phyloP scores from a whole-genome alignment of 2,113 vertebrate genomes.

The Gymnogyps californianus region DNA sequence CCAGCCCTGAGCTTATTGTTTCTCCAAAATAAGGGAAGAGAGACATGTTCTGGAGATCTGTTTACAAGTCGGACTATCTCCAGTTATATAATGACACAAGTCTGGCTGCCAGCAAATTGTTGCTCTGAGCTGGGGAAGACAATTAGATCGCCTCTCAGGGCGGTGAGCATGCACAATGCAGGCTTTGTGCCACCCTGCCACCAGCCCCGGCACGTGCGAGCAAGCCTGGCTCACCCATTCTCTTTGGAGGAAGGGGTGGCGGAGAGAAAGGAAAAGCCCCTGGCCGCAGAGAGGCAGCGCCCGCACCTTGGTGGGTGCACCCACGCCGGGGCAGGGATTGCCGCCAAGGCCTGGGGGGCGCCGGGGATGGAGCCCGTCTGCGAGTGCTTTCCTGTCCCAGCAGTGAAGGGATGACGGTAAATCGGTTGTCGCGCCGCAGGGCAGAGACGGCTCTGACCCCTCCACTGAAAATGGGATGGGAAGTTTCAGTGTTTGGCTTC shows the following conservation, averaged over 20 bases:
- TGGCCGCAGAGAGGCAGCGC: rapidly evolving
- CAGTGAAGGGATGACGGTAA: background rate
- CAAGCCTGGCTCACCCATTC: background rate
- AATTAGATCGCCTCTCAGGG: constrained; percentile 56
- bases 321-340: background rate
- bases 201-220: background rate
- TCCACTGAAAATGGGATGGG: constrained; percentile 4
- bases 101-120: constrained; percentile 62
- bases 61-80: constrained; percentile 56
- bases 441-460: constrained; percentile 14
- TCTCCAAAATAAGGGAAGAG: constrained; percentile 38
- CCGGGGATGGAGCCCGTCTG: background rate
- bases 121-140: constrained; percentile 35
- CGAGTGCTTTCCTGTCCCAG: background rate
- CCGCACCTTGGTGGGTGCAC: background rate
- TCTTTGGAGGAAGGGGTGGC: background rate
- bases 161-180: constrained; percentile 40
- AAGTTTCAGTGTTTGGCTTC: constrained; percentile 23
- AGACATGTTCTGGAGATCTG: constrained; percentile 33
- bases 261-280: background rate
- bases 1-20: constrained; percentile 4
- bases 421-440: background rate
- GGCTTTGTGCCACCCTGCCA: constrained; percentile 68
- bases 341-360: background rate
- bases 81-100: constrained; percentile 67